phyloP scores from a whole-genome alignment of 2,113 vertebrate genomes.

The Corydoras maculifer region DNA sequence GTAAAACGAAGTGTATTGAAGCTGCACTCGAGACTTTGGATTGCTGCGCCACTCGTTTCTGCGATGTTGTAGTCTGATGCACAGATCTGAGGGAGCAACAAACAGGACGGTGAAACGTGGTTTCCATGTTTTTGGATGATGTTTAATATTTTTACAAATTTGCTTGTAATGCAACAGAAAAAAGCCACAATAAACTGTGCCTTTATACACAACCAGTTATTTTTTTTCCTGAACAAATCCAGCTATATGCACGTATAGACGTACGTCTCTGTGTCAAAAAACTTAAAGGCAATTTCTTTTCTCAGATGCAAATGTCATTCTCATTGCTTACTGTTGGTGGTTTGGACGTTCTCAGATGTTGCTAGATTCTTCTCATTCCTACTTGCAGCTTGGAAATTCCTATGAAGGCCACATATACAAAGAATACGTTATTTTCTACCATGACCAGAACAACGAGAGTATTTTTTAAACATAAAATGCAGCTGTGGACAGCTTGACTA shows the following conservation, averaged over 20 bases:
- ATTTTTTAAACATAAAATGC: background rate
- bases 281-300: no score
- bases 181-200: no score
- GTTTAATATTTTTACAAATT: no score
- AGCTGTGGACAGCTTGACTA: conserved; percentile 16
- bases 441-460: background rate
- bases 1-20: conserved; percentile 28
- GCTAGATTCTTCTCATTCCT: background rate
- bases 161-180: no score
- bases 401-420: background rate
- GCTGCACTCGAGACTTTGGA: background rate
- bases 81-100: conserved; percentile 25
- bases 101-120: background rate
- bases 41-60: conserved; percentile 1
- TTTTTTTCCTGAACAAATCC: no score
- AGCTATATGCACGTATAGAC: no score
- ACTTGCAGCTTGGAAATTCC: conserved; percentile 18
- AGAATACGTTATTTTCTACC: background rate
- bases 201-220: no score
- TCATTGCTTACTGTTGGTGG: conserved; percentile 21
- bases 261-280: no score
- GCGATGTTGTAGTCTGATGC: conserved; percentile 15
- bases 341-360: conserved; percentile 5
- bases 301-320: background rate
- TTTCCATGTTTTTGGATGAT: background rate